Base-by-base conservation (phyloP, 2,888 invertebrate genomes). In the Latrodectus elegans region DNA sequence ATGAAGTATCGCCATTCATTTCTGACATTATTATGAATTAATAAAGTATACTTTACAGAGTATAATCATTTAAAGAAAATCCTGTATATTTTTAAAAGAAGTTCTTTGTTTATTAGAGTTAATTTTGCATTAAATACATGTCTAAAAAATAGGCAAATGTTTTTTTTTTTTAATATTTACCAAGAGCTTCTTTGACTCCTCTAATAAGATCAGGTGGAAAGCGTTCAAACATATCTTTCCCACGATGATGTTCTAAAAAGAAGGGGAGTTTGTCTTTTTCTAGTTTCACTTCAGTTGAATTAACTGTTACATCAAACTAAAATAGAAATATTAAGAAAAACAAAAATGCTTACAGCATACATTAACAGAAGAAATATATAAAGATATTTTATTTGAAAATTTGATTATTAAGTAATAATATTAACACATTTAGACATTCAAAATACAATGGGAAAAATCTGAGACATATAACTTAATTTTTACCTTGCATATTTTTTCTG, bases 401-500 rank as follows among this genome's bases (percentile, higher is more conserved):
- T 6, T 38, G 38, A 38, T 6, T 38, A 6, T 38, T 0, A 38
- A 38, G 38, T 4, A 38, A 38, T 6, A 1, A 38, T 38, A 1
- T 2, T 38, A 38, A 38, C 38, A 38, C 38, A 6, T 8, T 2
- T 60, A 76, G 14, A 76, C 52, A 11, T 26, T 38, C 8, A 68
- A 65, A 17, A 75, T 0, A 11, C 8, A 11, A 6, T 64, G 64
- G 15, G 14, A 22, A 1, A 70, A 70, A 22, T 68, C 8, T 26
- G 22, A 68, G 17, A 26, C 9, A 70, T 17, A n/a, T 38, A 51
- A 67, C 38, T 38, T 38, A 38, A n/a, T 75, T 49, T 74, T 72
- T 77, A 89, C 89, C 51, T 82, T 89, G 79, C 90, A 90, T 15
- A 89, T 9, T 9, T 88, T 88, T 65, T 89, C 90, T 14, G 90